Evolutionary conservation across 2,888 invertebrate species (phyloP).

Genomic region (Euproctis similis): DNA sequence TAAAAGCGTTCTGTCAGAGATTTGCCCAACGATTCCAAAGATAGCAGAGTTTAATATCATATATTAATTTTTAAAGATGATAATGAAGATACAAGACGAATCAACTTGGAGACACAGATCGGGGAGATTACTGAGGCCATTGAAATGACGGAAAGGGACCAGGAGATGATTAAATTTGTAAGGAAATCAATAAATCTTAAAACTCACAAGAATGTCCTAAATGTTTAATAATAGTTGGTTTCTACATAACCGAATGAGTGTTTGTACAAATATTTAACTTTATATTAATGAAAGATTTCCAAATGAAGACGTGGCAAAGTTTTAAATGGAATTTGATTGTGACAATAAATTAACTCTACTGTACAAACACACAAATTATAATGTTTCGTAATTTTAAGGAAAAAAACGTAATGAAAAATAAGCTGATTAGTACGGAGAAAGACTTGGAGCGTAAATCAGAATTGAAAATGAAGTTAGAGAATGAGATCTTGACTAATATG

Average conservation of each 20-base stretch:
- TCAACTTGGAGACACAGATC: conserved; percentile 70
- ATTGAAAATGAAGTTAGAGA: conserved; percentile 78
- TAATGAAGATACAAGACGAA: conserved; percentile 68
- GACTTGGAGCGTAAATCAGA: conserved; percentile 64
- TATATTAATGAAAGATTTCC: no score
- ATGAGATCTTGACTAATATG: conserved; percentile 77
- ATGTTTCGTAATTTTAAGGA: conserved; percentile 62
- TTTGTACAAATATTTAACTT: no score
- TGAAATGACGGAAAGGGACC: conserved; percentile 78
- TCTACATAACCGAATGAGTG: no score
- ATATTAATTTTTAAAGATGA: conserved; percentile 50
- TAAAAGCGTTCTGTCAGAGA: no score
- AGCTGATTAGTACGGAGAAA: conserved; percentile 46
- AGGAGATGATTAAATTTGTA: conserved; percentile 65
- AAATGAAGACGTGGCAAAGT: no score
- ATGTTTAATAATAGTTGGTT: no score
- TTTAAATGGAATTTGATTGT: no score
- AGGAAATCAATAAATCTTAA: no score
- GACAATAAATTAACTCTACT: no score
- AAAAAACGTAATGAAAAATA: conserved; percentile 59
- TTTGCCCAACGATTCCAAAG: no score
- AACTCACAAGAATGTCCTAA: no score
- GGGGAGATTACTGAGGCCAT: conserved; percentile 73
- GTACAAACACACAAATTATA: background rate
- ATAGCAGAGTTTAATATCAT: background rate